Conservation (phyloP, 2,113 vertebrate genomes). For the Nothocercus julius region DNA sequence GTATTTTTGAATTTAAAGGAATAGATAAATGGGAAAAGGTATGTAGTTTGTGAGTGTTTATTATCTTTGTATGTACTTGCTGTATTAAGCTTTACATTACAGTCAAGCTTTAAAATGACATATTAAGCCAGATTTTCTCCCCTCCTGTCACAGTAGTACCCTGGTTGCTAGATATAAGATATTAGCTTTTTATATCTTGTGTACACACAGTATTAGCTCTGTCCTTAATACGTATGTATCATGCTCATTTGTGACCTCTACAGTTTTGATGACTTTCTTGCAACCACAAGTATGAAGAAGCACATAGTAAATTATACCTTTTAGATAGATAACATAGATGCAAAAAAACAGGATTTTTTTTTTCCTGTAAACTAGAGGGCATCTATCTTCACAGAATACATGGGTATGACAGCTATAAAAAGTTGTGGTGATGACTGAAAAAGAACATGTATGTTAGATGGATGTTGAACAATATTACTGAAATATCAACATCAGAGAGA, state of each 20-base stretch:
- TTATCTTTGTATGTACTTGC: background rate
- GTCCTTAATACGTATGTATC: background rate
- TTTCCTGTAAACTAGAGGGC: background rate
- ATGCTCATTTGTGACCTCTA: background rate
- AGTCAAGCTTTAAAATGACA: background rate
- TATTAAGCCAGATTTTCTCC: background rate
- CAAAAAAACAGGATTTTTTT: background rate
- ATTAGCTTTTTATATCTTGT: background rate
- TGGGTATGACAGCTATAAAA: background rate
- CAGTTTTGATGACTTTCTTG: too few species aligned
- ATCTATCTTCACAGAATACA: background rate
- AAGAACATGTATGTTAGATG: background rate
- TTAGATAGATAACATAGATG: background rate
- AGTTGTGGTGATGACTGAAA: background rate
- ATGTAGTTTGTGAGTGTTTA: background rate
- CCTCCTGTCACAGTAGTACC: background rate
- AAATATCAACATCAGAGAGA: background rate
- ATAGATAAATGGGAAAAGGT: background rate
- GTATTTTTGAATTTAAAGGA: background rate
- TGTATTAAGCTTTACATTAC: background rate
- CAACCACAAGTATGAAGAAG: background rate
- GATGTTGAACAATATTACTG: background rate
- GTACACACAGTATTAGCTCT: background rate
- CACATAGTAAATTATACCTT: background rate
- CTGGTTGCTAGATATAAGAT: background rate